phyloP scores from a whole-genome alignment of 2,888 invertebrate genomes.

The Allolobophora icterica region DNA sequence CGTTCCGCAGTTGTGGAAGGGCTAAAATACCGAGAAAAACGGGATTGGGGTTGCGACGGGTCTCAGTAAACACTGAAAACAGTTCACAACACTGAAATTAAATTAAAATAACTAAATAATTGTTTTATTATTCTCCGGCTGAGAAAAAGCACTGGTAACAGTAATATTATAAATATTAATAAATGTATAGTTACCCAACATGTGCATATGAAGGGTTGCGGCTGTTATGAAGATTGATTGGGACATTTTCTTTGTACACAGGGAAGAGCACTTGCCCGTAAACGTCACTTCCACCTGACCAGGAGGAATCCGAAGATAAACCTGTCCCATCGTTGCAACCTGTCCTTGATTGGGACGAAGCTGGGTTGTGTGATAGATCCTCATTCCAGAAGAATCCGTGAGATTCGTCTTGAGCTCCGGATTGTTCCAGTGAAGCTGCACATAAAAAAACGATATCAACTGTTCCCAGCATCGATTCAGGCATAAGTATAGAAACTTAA shows the following conservation, averaged over 20 bases:
- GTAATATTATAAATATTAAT: not conserved
- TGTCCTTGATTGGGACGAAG: conserved; percentile 29
- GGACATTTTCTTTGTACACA: not conserved
- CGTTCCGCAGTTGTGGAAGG: too few relatives aligned
- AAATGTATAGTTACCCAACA: not conserved
- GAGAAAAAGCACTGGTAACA: too few relatives aligned
- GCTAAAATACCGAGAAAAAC: too few relatives aligned
- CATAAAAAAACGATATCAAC: too few relatives aligned
- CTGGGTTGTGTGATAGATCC: not conserved
- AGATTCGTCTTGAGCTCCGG: not conserved
- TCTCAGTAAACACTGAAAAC: too few relatives aligned
- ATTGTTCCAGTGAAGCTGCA: conserved; percentile 40
- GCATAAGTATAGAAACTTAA: too few relatives aligned
- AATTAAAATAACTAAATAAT: too few relatives aligned
- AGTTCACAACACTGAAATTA: too few relatives aligned
- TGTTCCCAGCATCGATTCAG: too few relatives aligned
- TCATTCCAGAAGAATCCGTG: conserved; percentile 36
- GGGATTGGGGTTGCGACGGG: too few relatives aligned
- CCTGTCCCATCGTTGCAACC: not conserved
- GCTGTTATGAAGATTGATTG: not conserved
- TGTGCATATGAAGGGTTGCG: conserved; percentile 33
- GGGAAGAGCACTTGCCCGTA: not conserved
- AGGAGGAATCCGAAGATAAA: not conserved
- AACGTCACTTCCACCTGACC: not conserved
- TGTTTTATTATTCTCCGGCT: too few relatives aligned